These are phyloP conservation scores for Pogonus chalceus DNA, from an alignment of 1,140 invertebrate genomes.

Conservation along the genomic window DNA sequence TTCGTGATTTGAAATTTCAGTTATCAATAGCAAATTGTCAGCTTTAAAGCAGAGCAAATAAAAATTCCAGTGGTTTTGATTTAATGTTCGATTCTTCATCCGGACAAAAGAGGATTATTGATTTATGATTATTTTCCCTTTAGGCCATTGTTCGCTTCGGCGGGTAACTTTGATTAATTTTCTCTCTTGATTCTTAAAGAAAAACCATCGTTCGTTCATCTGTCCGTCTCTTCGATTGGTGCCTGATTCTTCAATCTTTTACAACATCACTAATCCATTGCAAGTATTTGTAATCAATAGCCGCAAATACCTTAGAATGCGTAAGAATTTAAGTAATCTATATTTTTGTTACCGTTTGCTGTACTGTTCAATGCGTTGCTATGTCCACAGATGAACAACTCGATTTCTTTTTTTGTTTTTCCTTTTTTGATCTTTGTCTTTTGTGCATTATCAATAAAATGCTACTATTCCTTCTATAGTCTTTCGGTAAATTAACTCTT, in stretches of 20 bases:
- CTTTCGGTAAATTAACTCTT: no score
- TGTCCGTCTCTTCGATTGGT: no score
- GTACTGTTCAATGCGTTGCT: no score
- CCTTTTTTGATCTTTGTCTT: neutral
- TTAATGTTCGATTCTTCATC: neutral
- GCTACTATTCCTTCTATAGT: no score
- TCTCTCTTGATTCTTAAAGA: conserved; percentile 16
- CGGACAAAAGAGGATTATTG: conserved; percentile 16
- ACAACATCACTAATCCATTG: no score
- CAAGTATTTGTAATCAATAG: no score
- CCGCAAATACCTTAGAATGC: no score
- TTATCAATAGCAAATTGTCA: neutral
- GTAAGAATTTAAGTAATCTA: no score
- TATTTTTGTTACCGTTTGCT: no score
- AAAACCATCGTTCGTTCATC: conserved; percentile 17
- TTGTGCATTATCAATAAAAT: no score
- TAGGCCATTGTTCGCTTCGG: conserved; percentile 17
- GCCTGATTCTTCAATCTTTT: no score
- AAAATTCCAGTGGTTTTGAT: neutral
- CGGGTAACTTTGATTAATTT: conserved; percentile 20
- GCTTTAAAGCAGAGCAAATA: neutral
- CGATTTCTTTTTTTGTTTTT: neutral
- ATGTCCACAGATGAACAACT: neutral
- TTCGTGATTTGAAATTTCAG: no score
- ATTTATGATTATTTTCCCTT: conserved; percentile 20